Percentiles rank a stretch among this genome's conserved stretches.
phyloP scores from a whole-genome alignment of 2,797 vertebrate genomes.

The Menidia menidia region DNA sequence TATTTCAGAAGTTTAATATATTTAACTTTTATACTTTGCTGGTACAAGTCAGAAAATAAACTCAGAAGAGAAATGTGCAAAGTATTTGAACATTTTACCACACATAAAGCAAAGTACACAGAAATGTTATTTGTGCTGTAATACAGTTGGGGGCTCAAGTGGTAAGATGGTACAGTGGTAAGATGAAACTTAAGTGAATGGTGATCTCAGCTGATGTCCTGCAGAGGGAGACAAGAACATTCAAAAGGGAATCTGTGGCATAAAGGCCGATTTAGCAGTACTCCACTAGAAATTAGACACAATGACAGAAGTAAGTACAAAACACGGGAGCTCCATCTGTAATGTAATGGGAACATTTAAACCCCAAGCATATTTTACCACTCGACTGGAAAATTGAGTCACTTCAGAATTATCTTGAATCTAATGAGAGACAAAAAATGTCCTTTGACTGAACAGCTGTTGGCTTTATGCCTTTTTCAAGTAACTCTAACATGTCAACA shows the following conservation, averaged over 20 bases:
- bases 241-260: not conserved
- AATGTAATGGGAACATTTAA: no score
- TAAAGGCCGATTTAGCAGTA: no score
- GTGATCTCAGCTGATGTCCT: conserved; percentile 35
- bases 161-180: conserved; percentile 32
- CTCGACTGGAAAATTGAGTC: no score
- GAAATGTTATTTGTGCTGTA: not conserved
- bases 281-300: no score
- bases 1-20: not conserved
- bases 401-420: no score
- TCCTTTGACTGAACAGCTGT: no score
- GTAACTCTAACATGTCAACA: no score
- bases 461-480: no score
- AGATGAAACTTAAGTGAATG: not conserved
- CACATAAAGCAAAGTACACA: not conserved
- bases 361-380: no score
- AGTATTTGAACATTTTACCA: not conserved
- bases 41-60: not conserved
- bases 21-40: not conserved
- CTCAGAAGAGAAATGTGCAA: not conserved
- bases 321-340: no score
- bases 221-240: conserved; percentile 71
- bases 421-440: no score
- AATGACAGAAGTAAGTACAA: no score
- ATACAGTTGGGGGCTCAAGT: not conserved